Conservation (phyloP, 2,113 vertebrate genomes). For the Heterotis niloticus region DNA sequence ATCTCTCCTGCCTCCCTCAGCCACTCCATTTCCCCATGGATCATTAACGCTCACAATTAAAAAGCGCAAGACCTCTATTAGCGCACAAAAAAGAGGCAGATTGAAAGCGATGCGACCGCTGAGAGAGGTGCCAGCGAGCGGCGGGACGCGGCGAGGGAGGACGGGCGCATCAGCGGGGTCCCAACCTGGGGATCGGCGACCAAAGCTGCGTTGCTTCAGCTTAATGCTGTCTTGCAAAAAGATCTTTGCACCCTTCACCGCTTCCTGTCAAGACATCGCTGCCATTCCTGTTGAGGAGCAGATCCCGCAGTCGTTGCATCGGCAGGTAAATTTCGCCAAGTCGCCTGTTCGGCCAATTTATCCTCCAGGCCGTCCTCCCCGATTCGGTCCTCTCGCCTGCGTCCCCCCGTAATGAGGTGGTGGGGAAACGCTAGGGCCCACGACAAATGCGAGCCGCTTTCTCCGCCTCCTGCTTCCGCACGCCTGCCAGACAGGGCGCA, state of each 20-base stretch:
- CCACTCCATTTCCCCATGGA: not conserved
- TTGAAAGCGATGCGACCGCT: not conserved
- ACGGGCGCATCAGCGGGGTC: not conserved
- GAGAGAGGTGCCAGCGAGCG: not conserved
- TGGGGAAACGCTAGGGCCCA: not conserved
- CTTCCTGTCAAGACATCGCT: no score
- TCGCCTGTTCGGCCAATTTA: not conserved
- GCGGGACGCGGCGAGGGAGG: not conserved
- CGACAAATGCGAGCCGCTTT: not conserved
- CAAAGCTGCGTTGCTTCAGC: no score
- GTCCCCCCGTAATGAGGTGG: not conserved
- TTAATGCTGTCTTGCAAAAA: no score
- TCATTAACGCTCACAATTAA: conserved; percentile 18
- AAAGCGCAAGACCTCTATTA: conserved; percentile 11
- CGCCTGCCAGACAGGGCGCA: not conserved
- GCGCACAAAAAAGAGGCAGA: not conserved
- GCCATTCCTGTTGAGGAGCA: no score
- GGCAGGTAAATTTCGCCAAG: no score
- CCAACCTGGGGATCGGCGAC: no score
- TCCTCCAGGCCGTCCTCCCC: not conserved
- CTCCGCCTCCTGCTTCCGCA: not conserved
- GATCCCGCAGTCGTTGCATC: no score
- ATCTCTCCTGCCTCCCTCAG: not conserved
- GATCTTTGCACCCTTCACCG: no score
- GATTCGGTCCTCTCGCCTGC: not conserved